phyloP scores from a whole-genome alignment of 2,113 vertebrate species.

The Sminthopsis crassicaudata region DNA sequence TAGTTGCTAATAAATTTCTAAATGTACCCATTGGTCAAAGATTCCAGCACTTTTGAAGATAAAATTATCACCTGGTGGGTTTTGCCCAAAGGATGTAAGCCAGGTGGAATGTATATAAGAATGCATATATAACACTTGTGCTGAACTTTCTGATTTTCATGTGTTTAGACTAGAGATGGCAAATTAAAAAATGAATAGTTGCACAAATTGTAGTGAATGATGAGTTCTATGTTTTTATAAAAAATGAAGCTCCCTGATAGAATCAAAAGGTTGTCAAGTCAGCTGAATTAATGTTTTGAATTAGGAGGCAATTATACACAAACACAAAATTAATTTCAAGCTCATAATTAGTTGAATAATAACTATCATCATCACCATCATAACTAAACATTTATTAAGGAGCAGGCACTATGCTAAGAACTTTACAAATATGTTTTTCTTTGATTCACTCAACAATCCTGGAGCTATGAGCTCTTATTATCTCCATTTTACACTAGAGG shows the following conservation, averaged over 20 bases:
- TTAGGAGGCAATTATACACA: background rate
- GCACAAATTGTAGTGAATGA: background rate
- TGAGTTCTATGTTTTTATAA: background rate
- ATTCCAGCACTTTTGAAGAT: background rate
- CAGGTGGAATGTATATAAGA: background rate
- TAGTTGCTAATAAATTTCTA: background rate
- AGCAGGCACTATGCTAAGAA: too few species aligned
- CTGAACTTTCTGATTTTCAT: background rate
- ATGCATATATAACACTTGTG: background rate
- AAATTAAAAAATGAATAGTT: background rate
- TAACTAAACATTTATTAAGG: background rate
- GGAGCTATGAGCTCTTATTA: background rate
- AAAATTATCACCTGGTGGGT: background rate
- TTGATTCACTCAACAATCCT: background rate
- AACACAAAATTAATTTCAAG: background rate
- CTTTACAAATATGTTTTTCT: background rate
- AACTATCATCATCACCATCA: background rate
- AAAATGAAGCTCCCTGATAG: background rate
- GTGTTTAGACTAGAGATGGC: background rate
- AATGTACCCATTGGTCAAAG: constrained; percentile 5
- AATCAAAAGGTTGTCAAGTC: background rate
- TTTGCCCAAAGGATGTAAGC: background rate
- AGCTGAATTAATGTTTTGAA: background rate
- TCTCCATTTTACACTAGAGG: constrained; percentile 4
- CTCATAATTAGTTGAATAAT: background rate